Conservation (phyloP, 2,888 invertebrate genomes). For the Chaetogeoica ovagalla region DNA sequence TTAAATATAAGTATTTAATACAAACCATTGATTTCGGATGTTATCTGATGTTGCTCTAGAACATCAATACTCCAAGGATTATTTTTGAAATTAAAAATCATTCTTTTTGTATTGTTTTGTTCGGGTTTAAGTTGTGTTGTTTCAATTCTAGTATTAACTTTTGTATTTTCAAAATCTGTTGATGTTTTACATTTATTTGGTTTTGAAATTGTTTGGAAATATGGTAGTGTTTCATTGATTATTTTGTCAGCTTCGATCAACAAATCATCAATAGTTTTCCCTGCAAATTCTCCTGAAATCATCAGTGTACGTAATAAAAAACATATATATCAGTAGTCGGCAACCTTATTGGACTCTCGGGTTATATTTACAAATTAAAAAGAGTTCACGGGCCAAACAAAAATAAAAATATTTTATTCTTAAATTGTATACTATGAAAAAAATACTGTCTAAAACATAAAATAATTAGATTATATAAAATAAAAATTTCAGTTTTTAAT, state of each 20-base stretch:
- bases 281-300: constrained; percentile 24
- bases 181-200: constrained; percentile 10
- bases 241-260: constrained; percentile 40
- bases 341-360: too few relatives aligned
- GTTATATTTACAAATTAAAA: too few relatives aligned
- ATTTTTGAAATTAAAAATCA: constrained; percentile 31
- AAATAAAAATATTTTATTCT: too few relatives aligned
- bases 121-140: neutral
- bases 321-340: too few relatives aligned
- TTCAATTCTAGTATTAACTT: neutral
- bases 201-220: constrained; percentile 23
- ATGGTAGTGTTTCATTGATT: constrained; percentile 41
- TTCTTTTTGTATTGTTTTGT: constrained; percentile 22
- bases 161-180: neutral
- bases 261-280: constrained; percentile 42
- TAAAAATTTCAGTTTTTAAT: too few relatives aligned
- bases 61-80: neutral
- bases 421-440: too few relatives aligned
- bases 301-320: neutral
- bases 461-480: too few relatives aligned
- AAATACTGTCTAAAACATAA: too few relatives aligned
- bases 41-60: constrained; percentile 1
- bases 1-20: neutral
- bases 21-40: constrained; percentile 19
- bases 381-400: too few relatives aligned